These are phyloP conservation scores for Papilio elwesi DNA, from an alignment of 2,888 invertebrate species.

Conservation along the genomic window DNA sequence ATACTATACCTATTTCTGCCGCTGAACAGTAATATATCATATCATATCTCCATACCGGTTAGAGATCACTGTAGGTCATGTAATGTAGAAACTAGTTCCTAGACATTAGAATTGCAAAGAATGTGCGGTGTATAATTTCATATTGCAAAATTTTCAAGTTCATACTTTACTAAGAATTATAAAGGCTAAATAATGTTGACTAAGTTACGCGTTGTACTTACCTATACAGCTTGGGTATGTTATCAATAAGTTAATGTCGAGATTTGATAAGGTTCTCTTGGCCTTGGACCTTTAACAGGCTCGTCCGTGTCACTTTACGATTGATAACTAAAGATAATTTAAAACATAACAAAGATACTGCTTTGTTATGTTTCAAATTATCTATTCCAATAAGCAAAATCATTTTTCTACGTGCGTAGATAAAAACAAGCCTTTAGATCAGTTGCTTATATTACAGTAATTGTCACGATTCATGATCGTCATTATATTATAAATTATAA, in stretches of 20 bases:
- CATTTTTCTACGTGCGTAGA: background rate
- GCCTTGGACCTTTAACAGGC: constrained; percentile 8
- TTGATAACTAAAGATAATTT: background rate
- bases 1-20: too few relatives aligned
- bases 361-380: constrained; percentile 2
- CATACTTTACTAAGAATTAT: too few relatives aligned
- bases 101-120: too few relatives aligned
- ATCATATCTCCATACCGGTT: too few relatives aligned
- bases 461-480: background rate
- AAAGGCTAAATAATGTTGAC: too few relatives aligned
- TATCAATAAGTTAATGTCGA: constrained; percentile 1
- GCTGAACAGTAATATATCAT: too few relatives aligned
- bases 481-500: too few relatives aligned
- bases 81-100: too few relatives aligned
- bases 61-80: too few relatives aligned
- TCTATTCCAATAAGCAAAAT: background rate
- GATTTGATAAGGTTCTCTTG: constrained; percentile 17
- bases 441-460: background rate
- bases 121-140: too few relatives aligned
- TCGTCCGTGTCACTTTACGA: background rate
- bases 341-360: background rate
- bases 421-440: background rate
- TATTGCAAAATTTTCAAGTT: too few relatives aligned
- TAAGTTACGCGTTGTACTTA: background rate
- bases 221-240: constrained; percentile 1